These are phyloP conservation scores for Heliconius ethilla DNA, from an alignment of 2,888 invertebrate species.

Conservation along the genomic window DNA sequence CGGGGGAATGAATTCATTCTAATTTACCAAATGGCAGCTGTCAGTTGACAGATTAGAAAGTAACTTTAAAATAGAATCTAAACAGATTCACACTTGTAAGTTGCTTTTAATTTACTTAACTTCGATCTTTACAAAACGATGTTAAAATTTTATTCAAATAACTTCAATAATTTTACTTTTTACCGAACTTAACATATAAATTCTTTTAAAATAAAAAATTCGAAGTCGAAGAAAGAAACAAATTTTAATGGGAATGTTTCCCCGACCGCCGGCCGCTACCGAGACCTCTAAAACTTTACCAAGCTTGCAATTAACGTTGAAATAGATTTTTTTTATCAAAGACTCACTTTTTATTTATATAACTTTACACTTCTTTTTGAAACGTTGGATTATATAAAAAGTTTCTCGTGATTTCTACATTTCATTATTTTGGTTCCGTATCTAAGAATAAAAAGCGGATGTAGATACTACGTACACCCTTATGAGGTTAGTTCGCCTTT, in stretches of 20 bases:
- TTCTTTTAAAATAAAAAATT: background rate
- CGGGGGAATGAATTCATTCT: no score
- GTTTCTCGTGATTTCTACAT: background rate
- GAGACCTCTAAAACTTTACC: slow-evolving; percentile 24
- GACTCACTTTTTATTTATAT: slow-evolving; percentile 27
- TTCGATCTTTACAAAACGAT: background rate
- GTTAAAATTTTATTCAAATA: background rate
- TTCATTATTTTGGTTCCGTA: background rate
- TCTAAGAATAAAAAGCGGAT: background rate
- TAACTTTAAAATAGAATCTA: background rate
- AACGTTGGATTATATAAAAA: slow-evolving; percentile 1
- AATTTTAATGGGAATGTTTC: slow-evolving; percentile 19
- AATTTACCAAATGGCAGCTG: no score
- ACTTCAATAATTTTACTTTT: background rate
- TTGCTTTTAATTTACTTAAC: background rate
- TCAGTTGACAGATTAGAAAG: no score
- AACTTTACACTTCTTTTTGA: slow-evolving; percentile 21
- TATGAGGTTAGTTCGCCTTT: background rate
- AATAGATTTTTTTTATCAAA: slow-evolving; percentile 19
- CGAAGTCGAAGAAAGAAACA: background rate
- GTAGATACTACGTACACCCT: background rate
- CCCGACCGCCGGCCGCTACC: background rate
- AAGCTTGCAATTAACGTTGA: slow-evolving; percentile 28
- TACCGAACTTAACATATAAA: background rate
- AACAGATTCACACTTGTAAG: background rate